These are phyloP conservation scores for Cetonia aurata DNA, from an alignment of 2,888 invertebrate genomes.

Conservation along the genomic window DNA sequence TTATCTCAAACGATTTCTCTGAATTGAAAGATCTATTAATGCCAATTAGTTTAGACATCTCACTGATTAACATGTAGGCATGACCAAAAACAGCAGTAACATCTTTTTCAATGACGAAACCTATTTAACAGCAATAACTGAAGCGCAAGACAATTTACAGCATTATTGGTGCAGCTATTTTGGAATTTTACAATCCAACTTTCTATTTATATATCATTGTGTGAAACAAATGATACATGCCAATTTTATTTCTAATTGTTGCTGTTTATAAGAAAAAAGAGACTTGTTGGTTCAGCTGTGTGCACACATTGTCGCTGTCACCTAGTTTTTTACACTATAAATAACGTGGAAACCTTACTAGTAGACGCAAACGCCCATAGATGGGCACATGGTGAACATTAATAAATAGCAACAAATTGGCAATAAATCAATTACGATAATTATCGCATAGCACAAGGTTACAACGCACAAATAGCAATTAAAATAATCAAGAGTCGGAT, in stretches of 20 bases:
- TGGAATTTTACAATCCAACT: conserved; percentile 6
- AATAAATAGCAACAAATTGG: conserved; percentile 60
- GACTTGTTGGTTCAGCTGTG: neutral
- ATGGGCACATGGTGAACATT: conserved; percentile 48
- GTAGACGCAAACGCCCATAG: conserved; percentile 54
- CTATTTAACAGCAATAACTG: neutral
- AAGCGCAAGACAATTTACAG: conserved; percentile 14
- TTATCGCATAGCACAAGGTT: conserved; percentile 66
- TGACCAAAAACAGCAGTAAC: conserved; percentile 21
- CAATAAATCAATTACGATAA: conserved; percentile 67
- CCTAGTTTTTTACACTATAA: conserved; percentile 50
- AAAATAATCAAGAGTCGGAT: conserved; percentile 66
- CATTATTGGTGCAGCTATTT: conserved; percentile 21
- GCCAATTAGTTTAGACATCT: neutral
- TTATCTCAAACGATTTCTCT: neutral
- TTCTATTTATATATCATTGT: conserved; percentile 18
- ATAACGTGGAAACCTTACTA: conserved; percentile 46
- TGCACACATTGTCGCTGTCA: conserved; percentile 1
- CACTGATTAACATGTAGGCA: conserved; percentile 17
- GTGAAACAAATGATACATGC: conserved; percentile 15
- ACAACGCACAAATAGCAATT: conserved; percentile 66
- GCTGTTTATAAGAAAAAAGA: neutral
- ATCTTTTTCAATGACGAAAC: conserved; percentile 12
- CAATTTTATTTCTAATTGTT: conserved; percentile 1
- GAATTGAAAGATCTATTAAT: conserved; percentile 9